These are phyloP conservation scores for Petrocephalus zakoni DNA, from an alignment of 2,113 vertebrate genomes.

Conservation along the genomic window DNA sequence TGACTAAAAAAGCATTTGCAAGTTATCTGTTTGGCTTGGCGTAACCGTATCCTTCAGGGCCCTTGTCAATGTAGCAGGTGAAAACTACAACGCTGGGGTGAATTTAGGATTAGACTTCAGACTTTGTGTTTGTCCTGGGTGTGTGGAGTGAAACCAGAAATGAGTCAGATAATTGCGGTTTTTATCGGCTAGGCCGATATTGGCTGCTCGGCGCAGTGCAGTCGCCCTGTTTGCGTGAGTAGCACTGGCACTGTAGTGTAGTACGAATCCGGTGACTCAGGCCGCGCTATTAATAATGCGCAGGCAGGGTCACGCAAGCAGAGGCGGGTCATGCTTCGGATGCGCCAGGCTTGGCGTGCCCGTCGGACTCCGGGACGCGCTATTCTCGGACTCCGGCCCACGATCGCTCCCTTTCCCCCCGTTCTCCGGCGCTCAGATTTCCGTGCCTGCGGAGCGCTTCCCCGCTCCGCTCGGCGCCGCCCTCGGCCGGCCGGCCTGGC, in stretches of 20 bases:
- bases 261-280: not conserved
- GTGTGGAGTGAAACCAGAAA: not conserved
- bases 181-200: not conserved
- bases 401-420: not conserved
- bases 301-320: not conserved
- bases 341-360: not conserved
- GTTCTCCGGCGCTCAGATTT: not conserved
- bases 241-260: not conserved
- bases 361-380: not conserved
- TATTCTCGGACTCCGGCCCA: not conserved
- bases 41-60: not conserved
- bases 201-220: not conserved
- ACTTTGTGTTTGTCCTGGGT: not conserved
- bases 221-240: not conserved
- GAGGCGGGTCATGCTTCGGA: not conserved
- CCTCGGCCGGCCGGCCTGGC: not conserved
- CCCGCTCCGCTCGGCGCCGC: not conserved
- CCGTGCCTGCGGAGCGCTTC: not conserved
- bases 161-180: slow-evolving; percentile 10
- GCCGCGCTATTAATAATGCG: not conserved
- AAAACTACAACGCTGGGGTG: not conserved
- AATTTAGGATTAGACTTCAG: not conserved
- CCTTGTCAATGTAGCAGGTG: not conserved
- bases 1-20: not conserved
- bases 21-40: not conserved